Evolutionary conservation across 2,888 invertebrate genomes (phyloP).

Genomic region (Melipona beecheii): DNA sequence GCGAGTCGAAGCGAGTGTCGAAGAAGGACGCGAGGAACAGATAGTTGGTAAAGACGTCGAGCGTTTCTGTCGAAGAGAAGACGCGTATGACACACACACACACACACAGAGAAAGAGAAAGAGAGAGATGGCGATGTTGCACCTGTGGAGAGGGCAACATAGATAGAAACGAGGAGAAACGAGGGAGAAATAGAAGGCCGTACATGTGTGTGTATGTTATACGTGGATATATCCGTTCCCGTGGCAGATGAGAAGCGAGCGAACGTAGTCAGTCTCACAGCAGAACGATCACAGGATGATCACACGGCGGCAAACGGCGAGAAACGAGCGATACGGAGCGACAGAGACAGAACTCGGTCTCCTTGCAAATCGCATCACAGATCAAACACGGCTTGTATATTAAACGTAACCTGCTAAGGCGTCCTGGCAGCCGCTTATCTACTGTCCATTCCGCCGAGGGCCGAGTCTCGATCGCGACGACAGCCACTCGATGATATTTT

Average conservation of each 20-base stretch:
- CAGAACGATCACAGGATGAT: constrained; percentile 83
- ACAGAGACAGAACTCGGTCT: constrained; percentile 56
- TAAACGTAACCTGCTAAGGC: constrained; percentile 79
- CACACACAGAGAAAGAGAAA: too few relatives aligned
- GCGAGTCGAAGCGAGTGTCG: constrained; percentile 34
- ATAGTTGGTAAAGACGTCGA: neutral
- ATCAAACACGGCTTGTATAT: constrained; percentile 84
- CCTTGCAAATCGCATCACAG: constrained; percentile 83
- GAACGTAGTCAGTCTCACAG: constrained; percentile 82
- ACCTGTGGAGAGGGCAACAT: neutral
- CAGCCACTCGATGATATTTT: neutral
- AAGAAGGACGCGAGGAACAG: constrained; percentile 42
- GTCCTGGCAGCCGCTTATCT: constrained; percentile 71
- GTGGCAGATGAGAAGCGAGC: constrained; percentile 73
- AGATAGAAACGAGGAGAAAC: constrained; percentile 21
- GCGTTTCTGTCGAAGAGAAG: neutral
- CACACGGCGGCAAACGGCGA: constrained; percentile 74
- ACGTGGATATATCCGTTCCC: constrained; percentile 73
- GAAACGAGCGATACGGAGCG: constrained; percentile 66
- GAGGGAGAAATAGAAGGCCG: constrained; percentile 44
- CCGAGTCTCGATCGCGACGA: constrained; percentile 28
- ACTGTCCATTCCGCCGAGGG: constrained; percentile 64
- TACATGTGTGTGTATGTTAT: constrained; percentile 53
- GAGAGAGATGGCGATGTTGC: neutral
- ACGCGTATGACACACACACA: neutral